Evolutionary conservation across 2,797 vertebrate genomes (phyloP), one percentile per base, ranked within the genome.

Genomic region (Pseudochirops cupreus): DNA sequence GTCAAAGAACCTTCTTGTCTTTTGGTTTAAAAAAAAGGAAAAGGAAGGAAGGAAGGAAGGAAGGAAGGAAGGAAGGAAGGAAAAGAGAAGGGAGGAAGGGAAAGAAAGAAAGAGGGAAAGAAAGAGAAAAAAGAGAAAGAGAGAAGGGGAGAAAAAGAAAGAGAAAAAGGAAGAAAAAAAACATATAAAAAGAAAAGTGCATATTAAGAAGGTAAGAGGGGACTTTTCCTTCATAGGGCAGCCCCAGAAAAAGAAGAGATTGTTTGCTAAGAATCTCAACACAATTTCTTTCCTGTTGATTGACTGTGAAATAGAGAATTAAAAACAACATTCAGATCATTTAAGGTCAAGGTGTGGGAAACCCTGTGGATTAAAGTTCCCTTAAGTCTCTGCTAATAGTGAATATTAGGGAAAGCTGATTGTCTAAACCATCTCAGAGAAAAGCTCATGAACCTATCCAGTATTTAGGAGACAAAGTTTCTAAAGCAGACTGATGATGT

Each of bases 81-180:
- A 21, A 74, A 16, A 9, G 18, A 74, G n/a, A 33, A 0, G 2
- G 6, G 16, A 1, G 2, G 18, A 33, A 7, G 1, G n/a, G 16
- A n/a, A 3, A 33, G 5, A 6, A 6, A 5, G 0, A 5, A 1
- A 4, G 1, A n/a, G 7, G 0, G 33, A n/a, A 1, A 16, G 13
- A 33, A 2, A 18, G 6, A 24, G 5, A 39, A 5, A n/a, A 7
- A 16, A n/a, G n/a, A n/a, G 62, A 6, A 18, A 5, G 31, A 6
- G 16, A 74, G 33, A n/a, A n/a, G 29, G 5, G 33, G 14, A n/a
- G 31, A 33, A 11, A 62, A 33, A 13, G 11, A n/a, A 6, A 74
- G n/a, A 39, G 5, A 39, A 21, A 74, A 21, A 62, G 0, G 16
- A 74, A 39, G n/a, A 74, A 39, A 74, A 74, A 2, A 39, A 21